A percentile compares a stretch with the other conserved stretches of the same genome.
Conservation (phyloP, 2,888 invertebrate genomes). For the Dendrolimus houi region DNA sequence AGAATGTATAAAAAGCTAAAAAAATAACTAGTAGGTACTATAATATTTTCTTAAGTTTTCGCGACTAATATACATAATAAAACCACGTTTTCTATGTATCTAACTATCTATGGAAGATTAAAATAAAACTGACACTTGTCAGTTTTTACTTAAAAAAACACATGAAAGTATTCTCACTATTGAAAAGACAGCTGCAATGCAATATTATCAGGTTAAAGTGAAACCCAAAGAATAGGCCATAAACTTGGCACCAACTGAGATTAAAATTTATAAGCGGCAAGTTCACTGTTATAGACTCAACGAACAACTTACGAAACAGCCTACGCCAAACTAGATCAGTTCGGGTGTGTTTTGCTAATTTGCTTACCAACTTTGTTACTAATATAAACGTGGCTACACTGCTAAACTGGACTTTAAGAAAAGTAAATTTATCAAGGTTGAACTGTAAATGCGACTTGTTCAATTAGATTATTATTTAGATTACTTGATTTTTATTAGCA, state of each 20-base stretch:
- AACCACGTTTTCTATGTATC: too few relatives aligned
- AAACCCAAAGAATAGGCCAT: neutral
- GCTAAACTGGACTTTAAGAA: slow-evolving; percentile 32
- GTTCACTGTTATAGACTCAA: slow-evolving; percentile 5
- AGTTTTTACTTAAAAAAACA: too few relatives aligned
- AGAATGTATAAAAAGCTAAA: too few relatives aligned
- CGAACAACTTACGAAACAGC: slow-evolving; percentile 21
- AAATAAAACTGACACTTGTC: too few relatives aligned
- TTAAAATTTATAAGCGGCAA: slow-evolving; percentile 2
- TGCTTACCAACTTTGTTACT: slow-evolving; percentile 23
- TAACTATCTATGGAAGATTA: too few relatives aligned
- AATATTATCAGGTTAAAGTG: too few relatives aligned
- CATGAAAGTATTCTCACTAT: too few relatives aligned
- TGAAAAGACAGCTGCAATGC: too few relatives aligned
- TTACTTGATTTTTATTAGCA: slow-evolving; percentile 11
- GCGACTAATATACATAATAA: too few relatives aligned
- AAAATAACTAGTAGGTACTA: too few relatives aligned
- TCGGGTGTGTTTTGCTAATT: slow-evolving; percentile 46
- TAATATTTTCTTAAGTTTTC: too few relatives aligned
- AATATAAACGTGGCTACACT: slow-evolving; percentile 40
- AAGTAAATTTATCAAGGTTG: slow-evolving; percentile 30
- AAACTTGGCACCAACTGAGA: neutral
- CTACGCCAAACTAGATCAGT: slow-evolving; percentile 44
- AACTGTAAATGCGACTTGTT: slow-evolving; percentile 16
- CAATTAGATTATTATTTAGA: slow-evolving; percentile 7